phyloP scores from a whole-genome alignment of 2,888 invertebrate genomes.

The Tetramorium bicarinatum region DNA sequence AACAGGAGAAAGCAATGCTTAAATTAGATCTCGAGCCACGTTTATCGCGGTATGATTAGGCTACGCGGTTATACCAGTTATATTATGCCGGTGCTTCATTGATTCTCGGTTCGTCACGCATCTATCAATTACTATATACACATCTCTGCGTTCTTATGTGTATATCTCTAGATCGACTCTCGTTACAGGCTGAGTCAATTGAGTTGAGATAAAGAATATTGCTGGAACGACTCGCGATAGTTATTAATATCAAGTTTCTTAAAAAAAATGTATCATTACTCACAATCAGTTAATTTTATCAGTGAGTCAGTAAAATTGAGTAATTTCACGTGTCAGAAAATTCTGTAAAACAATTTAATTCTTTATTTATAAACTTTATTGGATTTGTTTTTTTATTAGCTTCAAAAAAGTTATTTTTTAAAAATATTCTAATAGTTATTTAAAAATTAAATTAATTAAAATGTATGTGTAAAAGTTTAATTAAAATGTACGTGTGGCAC shows the following conservation, averaged over 20 bases:
- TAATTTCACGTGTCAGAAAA: not conserved
- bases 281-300: not conserved
- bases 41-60: constrained; percentile 50
- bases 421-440: not conserved
- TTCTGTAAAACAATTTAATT: constrained; percentile 1
- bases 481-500: not conserved
- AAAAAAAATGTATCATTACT: constrained; percentile 13
- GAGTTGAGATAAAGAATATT: constrained; percentile 58
- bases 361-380: constrained; percentile 1
- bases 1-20: constrained; percentile 42
- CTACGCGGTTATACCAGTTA: constrained; percentile 30
- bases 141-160: constrained; percentile 2
- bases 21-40: constrained; percentile 54
- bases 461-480: not conserved
- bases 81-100: constrained; percentile 51
- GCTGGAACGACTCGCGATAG: constrained; percentile 30
- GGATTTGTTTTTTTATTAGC: not conserved
- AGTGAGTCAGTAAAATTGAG: constrained; percentile 1
- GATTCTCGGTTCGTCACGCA: constrained; percentile 49
- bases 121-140: constrained; percentile 64
- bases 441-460: not conserved
- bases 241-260: constrained; percentile 53
- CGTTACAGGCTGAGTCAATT: constrained; percentile 60
- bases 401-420: not conserved
- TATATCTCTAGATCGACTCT: constrained; percentile 32